Conservation (phyloP, 2,113 vertebrate genomes). For the Cavia porcellus region DNA sequence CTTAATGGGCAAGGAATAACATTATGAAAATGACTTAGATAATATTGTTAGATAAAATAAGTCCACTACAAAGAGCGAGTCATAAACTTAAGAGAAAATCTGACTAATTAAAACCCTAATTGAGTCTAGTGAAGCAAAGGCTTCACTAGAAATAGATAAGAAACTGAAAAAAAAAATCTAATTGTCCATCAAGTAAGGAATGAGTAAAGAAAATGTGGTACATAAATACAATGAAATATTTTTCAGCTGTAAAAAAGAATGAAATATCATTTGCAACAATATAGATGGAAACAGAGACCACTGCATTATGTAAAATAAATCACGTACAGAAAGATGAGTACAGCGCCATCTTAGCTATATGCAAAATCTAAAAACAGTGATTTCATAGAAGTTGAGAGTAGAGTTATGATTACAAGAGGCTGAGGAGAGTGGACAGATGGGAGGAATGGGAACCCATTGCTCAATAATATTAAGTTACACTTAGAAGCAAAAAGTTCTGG, state of each 20-base stretch:
- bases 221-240: neutral
- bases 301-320: neutral
- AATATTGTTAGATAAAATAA: conserved; percentile 49
- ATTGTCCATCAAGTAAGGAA: neutral
- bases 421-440: neutral
- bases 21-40: conserved; percentile 1
- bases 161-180: neutral
- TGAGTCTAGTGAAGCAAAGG: neutral
- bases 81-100: neutral
- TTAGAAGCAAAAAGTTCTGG: neutral
- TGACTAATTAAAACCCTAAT: conserved; percentile 5
- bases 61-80: neutral
- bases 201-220: neutral
- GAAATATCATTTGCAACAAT: neutral
- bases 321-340: neutral
- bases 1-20: neutral
- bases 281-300: neutral
- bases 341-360: neutral
- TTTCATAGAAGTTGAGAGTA: neutral
- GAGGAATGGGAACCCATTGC: neutral
- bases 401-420: neutral
- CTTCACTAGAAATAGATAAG: neutral
- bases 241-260: neutral
- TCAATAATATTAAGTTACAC: neutral
- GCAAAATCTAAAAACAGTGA: neutral